Evolutionary conservation across 2,888 invertebrate genomes (phyloP), one percentile per base, ranked within the genome.

Genomic region (Thereva nobilitata): DNA sequence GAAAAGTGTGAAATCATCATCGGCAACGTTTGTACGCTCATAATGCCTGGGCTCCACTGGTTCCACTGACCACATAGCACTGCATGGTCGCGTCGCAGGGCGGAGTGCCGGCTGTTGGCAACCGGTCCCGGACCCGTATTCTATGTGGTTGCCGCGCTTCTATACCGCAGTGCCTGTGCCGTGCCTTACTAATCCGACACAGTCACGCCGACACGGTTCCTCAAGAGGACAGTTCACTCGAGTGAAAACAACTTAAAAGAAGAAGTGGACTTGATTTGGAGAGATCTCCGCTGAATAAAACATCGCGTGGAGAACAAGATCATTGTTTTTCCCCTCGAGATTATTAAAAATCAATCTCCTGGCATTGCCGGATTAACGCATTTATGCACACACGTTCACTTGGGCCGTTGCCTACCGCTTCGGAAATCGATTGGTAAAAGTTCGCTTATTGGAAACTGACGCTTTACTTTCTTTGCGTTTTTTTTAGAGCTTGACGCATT

Each of bases 1-100:
- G 55, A 67, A 67, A 67, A 67, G 67, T 64, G 67, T 67, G 64
- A 67, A 67, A 64, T 67, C 67, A 67, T 67, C 67, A 63, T 67
- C 50, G 64, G 52, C 45, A 53, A 44, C 45, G 53, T 64, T 61
- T 52, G 66, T 50, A 66, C 59, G 59, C 45, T 45, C 59, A 59
- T 59, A 45, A 56, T 56, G 56, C 44, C 12, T 44, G 56, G 56
- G 56, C 44, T 56, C 56, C 56, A 56, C 44, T 56, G 56, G 44
- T 56, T 56, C 56, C 56, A 56, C 44, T 56, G 56, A 56, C 56
- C 56, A 56, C 56, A 56, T 56, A 56, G 35, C 56, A 44, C 44
- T 56, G 41, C 44, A 56, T 44, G 44, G 56, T 35, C 42, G 56
- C 42, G 56, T 56, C 56, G 44, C 23, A 23, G 23, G 23, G 23